A percentile compares a stretch with the other conserved stretches of the same genome.
These are phyloP conservation scores for Phaethornis superciliosus DNA, from an alignment of 2,113 vertebrate species.

Conservation along the genomic window DNA sequence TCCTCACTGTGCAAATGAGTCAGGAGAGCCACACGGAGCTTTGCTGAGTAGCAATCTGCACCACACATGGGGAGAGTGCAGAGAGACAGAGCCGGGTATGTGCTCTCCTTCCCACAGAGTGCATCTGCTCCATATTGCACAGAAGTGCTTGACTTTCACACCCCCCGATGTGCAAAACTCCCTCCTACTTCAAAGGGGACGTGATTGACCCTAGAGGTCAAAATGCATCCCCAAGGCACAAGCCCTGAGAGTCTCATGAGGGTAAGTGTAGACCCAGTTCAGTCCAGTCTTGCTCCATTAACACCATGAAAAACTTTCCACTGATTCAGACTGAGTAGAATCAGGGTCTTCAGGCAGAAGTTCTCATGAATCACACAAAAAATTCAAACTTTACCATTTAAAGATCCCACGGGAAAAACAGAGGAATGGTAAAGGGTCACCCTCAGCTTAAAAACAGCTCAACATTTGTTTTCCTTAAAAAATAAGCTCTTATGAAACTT, in stretches of 20 bases:
- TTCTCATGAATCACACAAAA: conserved; percentile 42
- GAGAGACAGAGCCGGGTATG: background rate
- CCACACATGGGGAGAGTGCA: rapidly evolving
- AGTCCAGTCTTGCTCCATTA: background rate
- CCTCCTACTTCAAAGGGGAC: conserved; percentile 38
- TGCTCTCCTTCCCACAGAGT: background rate
- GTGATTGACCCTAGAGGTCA: conserved; percentile 29
- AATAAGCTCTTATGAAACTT: conserved; percentile 50
- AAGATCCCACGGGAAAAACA: conserved; percentile 40
- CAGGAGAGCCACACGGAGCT: background rate
- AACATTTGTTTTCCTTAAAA: conserved; percentile 60
- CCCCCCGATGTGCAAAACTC: background rate
- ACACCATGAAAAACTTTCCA: conserved; percentile 28
- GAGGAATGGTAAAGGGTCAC: conserved; percentile 18
- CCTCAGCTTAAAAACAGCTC: conserved; percentile 41
- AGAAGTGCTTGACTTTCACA: conserved; percentile 16
- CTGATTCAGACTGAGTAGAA: background rate
- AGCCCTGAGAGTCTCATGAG: background rate
- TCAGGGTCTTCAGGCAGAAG: background rate
- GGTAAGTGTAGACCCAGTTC: background rate
- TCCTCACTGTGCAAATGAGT: background rate
- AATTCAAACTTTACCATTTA: conserved; percentile 14
- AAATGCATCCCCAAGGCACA: background rate
- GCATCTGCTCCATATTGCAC: conserved; percentile 10
- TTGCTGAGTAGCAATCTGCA: background rate